These are phyloP conservation scores for Lamellibrachia satsuma DNA, from an alignment of 2,888 invertebrate genomes.

Conservation along the genomic window DNA sequence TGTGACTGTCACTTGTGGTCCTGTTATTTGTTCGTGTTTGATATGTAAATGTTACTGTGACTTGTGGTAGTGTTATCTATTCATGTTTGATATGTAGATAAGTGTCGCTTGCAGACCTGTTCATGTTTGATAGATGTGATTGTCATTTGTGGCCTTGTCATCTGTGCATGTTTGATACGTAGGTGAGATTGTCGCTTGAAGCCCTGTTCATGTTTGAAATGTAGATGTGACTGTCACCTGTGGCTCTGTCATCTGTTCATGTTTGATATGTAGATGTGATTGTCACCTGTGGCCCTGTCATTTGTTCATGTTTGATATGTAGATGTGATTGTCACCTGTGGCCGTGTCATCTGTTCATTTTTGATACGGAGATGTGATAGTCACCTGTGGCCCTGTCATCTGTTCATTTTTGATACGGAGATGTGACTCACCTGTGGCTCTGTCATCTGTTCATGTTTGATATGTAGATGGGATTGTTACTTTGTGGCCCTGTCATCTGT, in stretches of 20 bases:
- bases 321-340: too few species aligned
- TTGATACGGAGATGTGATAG: too few species aligned
- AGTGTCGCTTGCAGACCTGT: too few species aligned
- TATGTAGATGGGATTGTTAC: conserved; percentile 64
- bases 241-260: neutral
- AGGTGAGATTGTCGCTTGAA: conserved; percentile 73
- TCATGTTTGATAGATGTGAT: neutral
- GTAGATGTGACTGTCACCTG: neutral
- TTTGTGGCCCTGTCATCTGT: conserved; percentile 70
- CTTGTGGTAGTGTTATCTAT: neutral
- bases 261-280: neutral
- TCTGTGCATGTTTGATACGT: neutral
- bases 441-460: neutral
- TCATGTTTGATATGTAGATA: too few species aligned
- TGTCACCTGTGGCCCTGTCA: too few species aligned
- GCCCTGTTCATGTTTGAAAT: neutral
- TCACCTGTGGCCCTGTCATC: too few species aligned
- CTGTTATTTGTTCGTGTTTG: neutral
- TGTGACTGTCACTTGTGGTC: conserved; percentile 73
- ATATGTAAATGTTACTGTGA: neutral
- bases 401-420: too few species aligned
- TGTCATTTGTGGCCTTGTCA: neutral
- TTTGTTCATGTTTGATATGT: too few species aligned
- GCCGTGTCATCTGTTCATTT: too few species aligned
- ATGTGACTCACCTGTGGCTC: neutral